phyloP scores from a whole-genome alignment of 2,888 invertebrate genomes.

The Pheosia gnoma region DNA sequence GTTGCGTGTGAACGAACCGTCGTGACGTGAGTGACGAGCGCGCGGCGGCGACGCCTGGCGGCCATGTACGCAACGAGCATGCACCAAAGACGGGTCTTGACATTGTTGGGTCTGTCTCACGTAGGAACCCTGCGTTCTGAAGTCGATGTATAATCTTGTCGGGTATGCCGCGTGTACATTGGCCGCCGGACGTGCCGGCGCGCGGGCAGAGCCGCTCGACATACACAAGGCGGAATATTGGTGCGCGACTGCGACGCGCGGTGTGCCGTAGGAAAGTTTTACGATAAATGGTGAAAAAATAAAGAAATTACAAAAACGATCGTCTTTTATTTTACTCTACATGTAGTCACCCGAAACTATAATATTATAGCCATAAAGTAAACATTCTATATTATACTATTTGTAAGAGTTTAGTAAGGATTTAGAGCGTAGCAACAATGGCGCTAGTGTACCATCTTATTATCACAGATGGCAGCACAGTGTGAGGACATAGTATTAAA shows the following conservation, averaged over 20 bases:
- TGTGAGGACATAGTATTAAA: too few species aligned
- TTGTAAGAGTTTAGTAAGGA: too few species aligned
- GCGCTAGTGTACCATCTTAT: too few species aligned
- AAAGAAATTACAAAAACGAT: conserved; percentile 77
- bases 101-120: background rate
- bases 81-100: background rate
- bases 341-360: too few species aligned
- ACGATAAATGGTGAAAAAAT: conserved; percentile 84
- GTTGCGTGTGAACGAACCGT: conserved; percentile 46
- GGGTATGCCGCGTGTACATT: background rate
- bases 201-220: conserved; percentile 57
- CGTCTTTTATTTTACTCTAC: conserved; percentile 28
- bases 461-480: too few species aligned
- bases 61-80: background rate
- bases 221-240: conserved; percentile 80
- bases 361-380: too few species aligned
- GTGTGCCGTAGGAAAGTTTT: conserved; percentile 82
- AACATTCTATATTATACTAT: too few species aligned
- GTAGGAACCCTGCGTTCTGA: background rate
- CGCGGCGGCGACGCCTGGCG: conserved; percentile 16
- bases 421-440: too few species aligned
- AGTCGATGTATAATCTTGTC: background rate
- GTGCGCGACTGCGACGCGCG: conserved; percentile 79
- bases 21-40: conserved; percentile 38
- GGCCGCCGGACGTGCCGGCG: background rate